These are phyloP conservation scores for Elephantulus edwardii DNA, from an alignment of 2,113 vertebrate genomes.

Conservation along the genomic window DNA sequence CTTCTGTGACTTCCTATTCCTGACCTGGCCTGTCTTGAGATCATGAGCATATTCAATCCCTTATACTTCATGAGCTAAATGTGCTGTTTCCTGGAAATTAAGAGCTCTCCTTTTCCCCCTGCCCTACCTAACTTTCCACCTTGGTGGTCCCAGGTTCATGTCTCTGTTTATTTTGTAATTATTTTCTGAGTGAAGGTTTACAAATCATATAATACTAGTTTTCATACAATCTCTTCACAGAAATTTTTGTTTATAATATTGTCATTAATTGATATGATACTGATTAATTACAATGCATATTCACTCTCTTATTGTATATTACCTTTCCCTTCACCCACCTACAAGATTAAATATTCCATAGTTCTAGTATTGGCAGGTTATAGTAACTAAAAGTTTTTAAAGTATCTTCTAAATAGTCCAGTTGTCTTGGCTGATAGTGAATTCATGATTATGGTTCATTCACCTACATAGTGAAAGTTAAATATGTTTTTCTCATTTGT, in stretches of 20 bases:
- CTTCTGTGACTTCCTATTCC: not conserved
- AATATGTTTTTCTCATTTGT: not conserved
- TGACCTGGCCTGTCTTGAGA: not conserved
- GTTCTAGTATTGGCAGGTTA: not conserved
- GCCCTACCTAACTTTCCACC: not conserved
- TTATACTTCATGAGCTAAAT: not conserved
- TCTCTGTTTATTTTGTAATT: too few relatives aligned
- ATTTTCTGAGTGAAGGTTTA: too few relatives aligned
- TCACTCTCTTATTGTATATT: too few relatives aligned
- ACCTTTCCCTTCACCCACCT: too few relatives aligned
- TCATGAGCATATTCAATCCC: not conserved
- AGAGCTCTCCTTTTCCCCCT: not conserved
- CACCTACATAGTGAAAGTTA: not conserved
- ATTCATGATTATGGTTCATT: not conserved
- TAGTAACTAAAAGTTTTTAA: not conserved
- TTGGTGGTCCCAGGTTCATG: not conserved
- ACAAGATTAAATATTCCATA: not conserved
- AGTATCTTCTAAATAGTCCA: not conserved
- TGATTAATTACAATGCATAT: too few relatives aligned
- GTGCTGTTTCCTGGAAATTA: not conserved
- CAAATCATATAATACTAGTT: too few relatives aligned
- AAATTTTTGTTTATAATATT: too few relatives aligned
- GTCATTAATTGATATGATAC: too few relatives aligned
- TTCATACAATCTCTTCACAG: too few relatives aligned
- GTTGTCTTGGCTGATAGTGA: not conserved